Evolutionary conservation across 1,140 invertebrate species (phyloP), one percentile per base, ranked within the genome.

Genomic region (Andricus grossulariae): DNA sequence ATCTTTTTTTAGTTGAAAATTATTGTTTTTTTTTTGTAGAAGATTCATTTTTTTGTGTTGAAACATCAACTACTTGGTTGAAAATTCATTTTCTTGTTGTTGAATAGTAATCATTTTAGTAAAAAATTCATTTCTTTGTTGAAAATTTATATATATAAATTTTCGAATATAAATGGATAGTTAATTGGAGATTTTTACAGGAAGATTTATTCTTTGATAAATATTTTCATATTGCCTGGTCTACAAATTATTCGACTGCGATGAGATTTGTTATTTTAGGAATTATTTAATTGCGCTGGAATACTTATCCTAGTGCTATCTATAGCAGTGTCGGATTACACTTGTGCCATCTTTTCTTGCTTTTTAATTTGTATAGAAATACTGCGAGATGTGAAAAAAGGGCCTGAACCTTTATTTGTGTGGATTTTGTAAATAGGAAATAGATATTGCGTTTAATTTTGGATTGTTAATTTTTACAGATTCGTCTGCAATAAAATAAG

Each of bases 141-240:
- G n/a, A n/a, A n/a, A n/a, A n/a, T n/a, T n/a, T n/a, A n/a, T n/a
- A n/a, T n/a, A n/a, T n/a, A n/a, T n/a, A n/a, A n/a, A n/a, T 99
- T 70, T 99, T 99, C 88, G 94, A 99, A 80, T 97, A 96, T 87
- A 95, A 97, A 86, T 99, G 99, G 99, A 99, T 99, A 6, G 99
- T 99, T 0, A 99, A 99, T 92, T 99, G 98, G 94, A 92, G 98
- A 85, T 98, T 99, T 89, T 77, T 99, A 70, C 92, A 95, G 1
- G 93, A 95, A 83, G 91, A 95, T 57, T 83, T 97, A 51, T 99
- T 99, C 92, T 93, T 98, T 73, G 95, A 94, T 91, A 90, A 92
- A 79, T 93, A 92, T 80, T 99, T 99, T 88, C 99, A 99, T 89
- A 73, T 97, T 4, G 86, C 95, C 74, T 94, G 97, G 96, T 94